phyloP scores from a whole-genome alignment of 2,888 invertebrate species.

The Acrobasis repandana region DNA sequence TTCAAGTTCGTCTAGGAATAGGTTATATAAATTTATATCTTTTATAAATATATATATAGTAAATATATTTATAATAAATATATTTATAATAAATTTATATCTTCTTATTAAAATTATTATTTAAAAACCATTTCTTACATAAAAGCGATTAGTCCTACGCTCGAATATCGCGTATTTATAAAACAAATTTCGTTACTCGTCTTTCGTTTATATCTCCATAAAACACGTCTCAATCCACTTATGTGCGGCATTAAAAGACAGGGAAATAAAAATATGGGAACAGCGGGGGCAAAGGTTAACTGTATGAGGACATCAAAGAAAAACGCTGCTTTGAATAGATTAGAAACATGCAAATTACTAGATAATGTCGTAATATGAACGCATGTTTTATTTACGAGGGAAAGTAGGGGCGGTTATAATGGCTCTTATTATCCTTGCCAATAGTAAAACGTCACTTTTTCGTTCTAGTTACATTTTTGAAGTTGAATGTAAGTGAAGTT shows the following conservation, averaged over 20 bases:
- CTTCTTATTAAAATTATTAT: no score
- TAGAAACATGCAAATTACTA: slow-evolving; percentile 68
- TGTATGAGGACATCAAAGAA: slow-evolving; percentile 64
- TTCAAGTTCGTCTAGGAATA: no score
- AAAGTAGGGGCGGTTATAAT: slow-evolving; percentile 40
- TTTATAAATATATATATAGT: no score
- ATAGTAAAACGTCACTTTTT: not conserved
- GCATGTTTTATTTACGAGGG: slow-evolving; percentile 63
- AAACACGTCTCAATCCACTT: slow-evolving; percentile 7
- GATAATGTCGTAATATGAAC: slow-evolving; percentile 63
- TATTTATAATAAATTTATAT: no score
- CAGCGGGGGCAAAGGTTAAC: slow-evolving; percentile 56
- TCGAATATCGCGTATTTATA: no score
- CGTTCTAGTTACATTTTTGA: no score
- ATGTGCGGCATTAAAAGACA: slow-evolving; percentile 25
- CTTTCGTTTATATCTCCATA: not conserved
- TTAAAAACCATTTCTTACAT: no score
- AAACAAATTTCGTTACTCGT: not conserved
- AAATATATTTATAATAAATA: no score
- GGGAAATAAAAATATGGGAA: slow-evolving; percentile 44
- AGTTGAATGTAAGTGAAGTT: no score
- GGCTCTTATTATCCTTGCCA: slow-evolving; percentile 11
- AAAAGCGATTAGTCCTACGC: no score
- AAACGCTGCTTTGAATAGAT: slow-evolving; percentile 59
- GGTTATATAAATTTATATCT: no score